These are phyloP conservation scores for Pristionchus entomophagus DNA, from an alignment of 2,888 invertebrate species.

Conservation along the genomic window DNA sequence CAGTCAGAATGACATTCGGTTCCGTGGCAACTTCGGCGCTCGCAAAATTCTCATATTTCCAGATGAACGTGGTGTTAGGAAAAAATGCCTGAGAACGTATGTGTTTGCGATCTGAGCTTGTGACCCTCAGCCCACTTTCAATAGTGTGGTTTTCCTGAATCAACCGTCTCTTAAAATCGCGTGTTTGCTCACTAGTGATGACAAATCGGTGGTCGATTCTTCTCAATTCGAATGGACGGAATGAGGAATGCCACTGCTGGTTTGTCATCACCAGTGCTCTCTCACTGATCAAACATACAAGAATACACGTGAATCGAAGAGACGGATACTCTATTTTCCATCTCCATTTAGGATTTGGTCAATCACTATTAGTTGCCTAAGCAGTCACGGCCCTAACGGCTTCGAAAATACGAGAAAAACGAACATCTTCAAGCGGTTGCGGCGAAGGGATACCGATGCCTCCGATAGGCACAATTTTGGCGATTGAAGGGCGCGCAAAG, in stretches of 20 bases:
- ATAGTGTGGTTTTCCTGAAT: not conserved
- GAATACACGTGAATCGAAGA: too few species aligned
- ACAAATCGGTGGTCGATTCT: not conserved
- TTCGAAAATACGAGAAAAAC: too few species aligned
- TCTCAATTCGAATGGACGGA: too few species aligned
- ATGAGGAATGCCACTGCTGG: not conserved
- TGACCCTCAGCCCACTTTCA: not conserved
- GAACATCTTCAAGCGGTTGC: conserved; percentile 14
- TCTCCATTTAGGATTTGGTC: too few species aligned
- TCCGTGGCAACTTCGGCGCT: not conserved
- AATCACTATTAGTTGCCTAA: too few species aligned
- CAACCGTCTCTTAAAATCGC: too few species aligned
- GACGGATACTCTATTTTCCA: too few species aligned
- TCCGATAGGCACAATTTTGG: conserved; percentile 17
- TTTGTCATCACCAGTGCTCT: too few species aligned
- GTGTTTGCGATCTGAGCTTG: too few species aligned
- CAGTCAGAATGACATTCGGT: not conserved
- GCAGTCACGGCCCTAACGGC: too few species aligned
- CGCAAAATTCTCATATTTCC: conserved; percentile 36
- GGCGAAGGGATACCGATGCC: not conserved
- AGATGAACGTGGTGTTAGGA: conserved; percentile 36
- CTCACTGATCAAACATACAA: too few species aligned
- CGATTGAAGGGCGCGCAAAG: not conserved
- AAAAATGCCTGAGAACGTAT: not conserved
- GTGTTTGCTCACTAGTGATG: not conserved